Base-by-base conservation (phyloP, 2,888 invertebrate genomes). In the Cryptophagus acutangulus region DNA sequence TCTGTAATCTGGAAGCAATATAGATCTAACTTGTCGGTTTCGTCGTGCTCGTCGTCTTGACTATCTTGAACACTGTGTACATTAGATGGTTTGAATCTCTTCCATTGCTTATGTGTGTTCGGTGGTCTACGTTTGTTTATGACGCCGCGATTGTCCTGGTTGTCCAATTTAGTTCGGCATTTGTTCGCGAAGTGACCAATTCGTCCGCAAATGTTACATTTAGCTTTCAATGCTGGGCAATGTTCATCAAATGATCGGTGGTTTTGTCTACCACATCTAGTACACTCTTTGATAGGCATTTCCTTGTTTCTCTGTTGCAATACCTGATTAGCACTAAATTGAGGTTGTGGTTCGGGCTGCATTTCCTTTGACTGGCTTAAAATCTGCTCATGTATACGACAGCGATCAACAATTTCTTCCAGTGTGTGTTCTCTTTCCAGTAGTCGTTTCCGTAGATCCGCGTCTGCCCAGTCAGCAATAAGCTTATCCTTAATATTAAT, bases 401-500 rank as follows among this genome's bases (percentile, higher is more conserved):
- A 57, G 13, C 48, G 16, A 13, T 53, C 48, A n/a, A 56, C 51
- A 10, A 55, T 34, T 38, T 44, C 38, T 29, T 44, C 14, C 18
- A 41, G 26, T 15, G 44, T 18, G 17, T 14, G 30, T 37, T 47
- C 37, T 17, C 39, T 43, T 33, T 44, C 36, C 42, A 56, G 36
- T 5, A 54, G 44, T 42, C 48, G 52, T 26, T 36, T 52, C 36
- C 48, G 51, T 36, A 55, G 39, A 10, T 55, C 49, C 3, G 39
- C 10, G 2, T 49, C 43, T 14, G 50, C 52, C 49, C 54, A 52
- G 15, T 14, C 44, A 17, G 52, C 51, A 9, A 49, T 55, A 25
- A 52, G 40, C 43, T 54, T 49, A 35, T 55, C 50, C 30, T 49
- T 52, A 17, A 55, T 38, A 26, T 48, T 47, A 12, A 51, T 52